Base-by-base conservation (phyloP, 2,113 vertebrate species). In the Taxidea taxus region DNA sequence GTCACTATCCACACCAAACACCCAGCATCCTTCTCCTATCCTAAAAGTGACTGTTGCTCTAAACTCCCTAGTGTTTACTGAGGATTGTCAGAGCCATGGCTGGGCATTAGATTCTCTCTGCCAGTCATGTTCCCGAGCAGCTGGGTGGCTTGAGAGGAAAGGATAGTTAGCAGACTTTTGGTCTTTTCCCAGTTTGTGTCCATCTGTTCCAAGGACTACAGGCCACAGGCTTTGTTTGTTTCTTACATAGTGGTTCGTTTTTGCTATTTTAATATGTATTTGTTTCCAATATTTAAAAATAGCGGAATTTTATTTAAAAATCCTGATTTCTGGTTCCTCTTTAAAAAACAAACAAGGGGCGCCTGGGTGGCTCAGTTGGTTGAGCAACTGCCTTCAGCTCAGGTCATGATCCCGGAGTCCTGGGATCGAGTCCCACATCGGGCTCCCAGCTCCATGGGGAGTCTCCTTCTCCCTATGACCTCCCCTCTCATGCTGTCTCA, bases 261-360 rank as follows among this genome's bases (percentile, higher is more conserved):
- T 93, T 62, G 37, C 78, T 95, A 3, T 91, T 94, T 88, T 81
- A 90, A 90, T 82, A n/a, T 94, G 56, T 78, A 42, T 92, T 89
- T 4, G 1, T 95, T 96, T 87, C 82, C 72, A 94, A 25, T 23
- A 44, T 74, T 95, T 95, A 82, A 97, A 97, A 97, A 75, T 72
- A n/a, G 13, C 34, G 58, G 23, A 39, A 49, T 93, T 95, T 87
- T 92, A 49, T 72, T 91, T 68, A n/a, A 83, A 97, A 92, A 80
- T 84, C 23, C 58, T 92, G 72, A 83, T 84, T 97, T 96, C 39
- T 47, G 39, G 29, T 44, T 97, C 16, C 18, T 90, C 29, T 97
- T 94, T n/a, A 6, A 60, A 74, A 62, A 94, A 37, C 7, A n/a
- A n/a, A n/a, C n/a, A n/a, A n/a, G n/a, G n/a, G n/a, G n/a, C n/a